These are phyloP conservation scores for Ophthalmolycus amberensis DNA, from an alignment of 2,113 vertebrate species.

Conservation along the genomic window DNA sequence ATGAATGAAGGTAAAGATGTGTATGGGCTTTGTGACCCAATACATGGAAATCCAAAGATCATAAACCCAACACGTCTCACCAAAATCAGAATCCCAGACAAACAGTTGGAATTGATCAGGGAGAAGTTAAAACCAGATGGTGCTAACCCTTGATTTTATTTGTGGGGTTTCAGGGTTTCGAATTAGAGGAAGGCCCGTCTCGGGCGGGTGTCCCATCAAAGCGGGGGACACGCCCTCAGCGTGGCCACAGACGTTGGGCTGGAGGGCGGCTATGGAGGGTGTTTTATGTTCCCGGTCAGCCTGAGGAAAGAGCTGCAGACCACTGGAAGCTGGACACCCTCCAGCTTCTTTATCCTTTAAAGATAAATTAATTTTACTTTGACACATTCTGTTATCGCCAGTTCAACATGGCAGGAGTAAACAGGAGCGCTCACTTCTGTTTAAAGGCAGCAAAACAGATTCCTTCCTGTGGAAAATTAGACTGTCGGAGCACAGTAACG, in stretches of 20 bases:
- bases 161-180: slow-evolving; percentile 38
- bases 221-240: slow-evolving; percentile 48
- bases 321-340: slow-evolving; percentile 37
- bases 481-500: not conserved
- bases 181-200: slow-evolving; percentile 46
- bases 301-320: slow-evolving; percentile 32
- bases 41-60: slow-evolving; percentile 15
- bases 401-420: not conserved
- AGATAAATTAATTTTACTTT: slow-evolving; percentile 15
- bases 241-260: slow-evolving; percentile 33
- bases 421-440: not conserved
- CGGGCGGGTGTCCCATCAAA: slow-evolving; percentile 41
- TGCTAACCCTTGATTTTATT: slow-evolving; percentile 28
- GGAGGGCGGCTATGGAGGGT: slow-evolving; percentile 38
- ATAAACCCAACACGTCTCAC: not conserved
- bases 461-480: slow-evolving; percentile 35
- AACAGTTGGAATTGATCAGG: slow-evolving; percentile 50
- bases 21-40: slow-evolving; percentile 14
- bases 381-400: slow-evolving; percentile 1
- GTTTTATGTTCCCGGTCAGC: slow-evolving; percentile 67
- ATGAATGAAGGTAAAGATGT: slow-evolving; percentile 53
- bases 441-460: not conserved
- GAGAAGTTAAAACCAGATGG: slow-evolving; percentile 65
- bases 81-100: not conserved
- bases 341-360: slow-evolving; percentile 42